Conservation (phyloP, 2,113 vertebrate genomes). For the Panthera uncia region DNA sequence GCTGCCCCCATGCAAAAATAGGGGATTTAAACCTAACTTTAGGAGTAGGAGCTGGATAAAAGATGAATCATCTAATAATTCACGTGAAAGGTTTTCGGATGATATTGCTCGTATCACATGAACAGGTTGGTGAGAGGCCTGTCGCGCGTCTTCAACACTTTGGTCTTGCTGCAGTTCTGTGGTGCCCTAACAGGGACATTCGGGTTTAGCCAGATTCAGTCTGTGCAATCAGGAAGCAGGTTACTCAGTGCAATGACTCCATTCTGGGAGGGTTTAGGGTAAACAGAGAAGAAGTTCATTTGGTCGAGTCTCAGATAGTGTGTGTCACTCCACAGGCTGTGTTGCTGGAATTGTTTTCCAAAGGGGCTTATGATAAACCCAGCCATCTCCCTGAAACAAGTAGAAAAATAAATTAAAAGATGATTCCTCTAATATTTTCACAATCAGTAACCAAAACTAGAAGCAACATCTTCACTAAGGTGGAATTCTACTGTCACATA, state of each 20-base stretch:
- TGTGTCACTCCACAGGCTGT: constrained; percentile 82
- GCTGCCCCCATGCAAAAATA: constrained; percentile 58
- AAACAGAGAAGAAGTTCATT: constrained; percentile 74
- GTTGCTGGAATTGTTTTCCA: constrained; percentile 89
- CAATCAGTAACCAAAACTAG: constrained; percentile 19
- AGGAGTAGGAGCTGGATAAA: constrained; percentile 76
- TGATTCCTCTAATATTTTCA: not conserved
- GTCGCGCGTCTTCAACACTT: constrained; percentile 73
- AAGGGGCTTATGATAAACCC: constrained; percentile 95
- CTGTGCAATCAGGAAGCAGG: constrained; percentile 81
- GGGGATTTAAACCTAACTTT: constrained; percentile 77
- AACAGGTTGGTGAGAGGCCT: constrained; percentile 77
- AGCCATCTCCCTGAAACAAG: constrained; percentile 93
- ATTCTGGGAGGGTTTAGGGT: constrained; percentile 76
- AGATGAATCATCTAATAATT: constrained; percentile 73
- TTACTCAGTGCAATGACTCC: constrained; percentile 80
- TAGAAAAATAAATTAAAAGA: constrained; percentile 59
- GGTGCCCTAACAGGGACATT: constrained; percentile 81
- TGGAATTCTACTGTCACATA: not conserved
- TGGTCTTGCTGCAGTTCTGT: constrained; percentile 74
- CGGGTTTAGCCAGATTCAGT: constrained; percentile 77
- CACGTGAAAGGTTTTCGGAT: constrained; percentile 77
- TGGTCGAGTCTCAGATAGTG: constrained; percentile 71
- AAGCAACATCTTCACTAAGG: not conserved
- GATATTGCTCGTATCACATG: constrained; percentile 74